Conservation (phyloP, 2,113 vertebrate species). For the Ariopsis seemanni region DNA sequence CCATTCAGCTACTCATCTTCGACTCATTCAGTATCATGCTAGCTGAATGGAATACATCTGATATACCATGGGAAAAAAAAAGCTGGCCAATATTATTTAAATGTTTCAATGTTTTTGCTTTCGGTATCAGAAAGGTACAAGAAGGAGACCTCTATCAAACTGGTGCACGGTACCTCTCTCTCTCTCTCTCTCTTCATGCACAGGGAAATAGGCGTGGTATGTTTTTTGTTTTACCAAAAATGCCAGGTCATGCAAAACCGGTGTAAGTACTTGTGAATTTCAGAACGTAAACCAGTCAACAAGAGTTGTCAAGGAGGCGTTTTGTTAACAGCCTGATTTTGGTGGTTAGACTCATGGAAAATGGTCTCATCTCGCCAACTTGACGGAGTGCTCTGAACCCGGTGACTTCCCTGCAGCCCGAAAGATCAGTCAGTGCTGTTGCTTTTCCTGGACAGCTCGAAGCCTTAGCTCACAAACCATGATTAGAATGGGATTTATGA, state of each 20-base stretch:
- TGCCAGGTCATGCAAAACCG: too few species aligned
- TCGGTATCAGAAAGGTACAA: background rate
- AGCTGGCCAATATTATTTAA: too few species aligned
- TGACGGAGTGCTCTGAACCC: constrained; percentile 16
- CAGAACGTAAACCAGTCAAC: background rate
- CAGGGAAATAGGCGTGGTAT: background rate
- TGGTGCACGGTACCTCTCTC: background rate
- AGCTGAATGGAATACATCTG: too few species aligned
- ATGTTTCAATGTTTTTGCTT: background rate
- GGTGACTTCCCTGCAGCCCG: background rate
- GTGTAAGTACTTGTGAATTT: background rate
- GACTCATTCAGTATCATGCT: too few species aligned
- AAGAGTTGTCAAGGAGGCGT: background rate
- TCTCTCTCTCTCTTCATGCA: background rate
- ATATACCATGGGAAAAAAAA: too few species aligned
- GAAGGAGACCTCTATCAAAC: background rate
- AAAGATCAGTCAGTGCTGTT: background rate
- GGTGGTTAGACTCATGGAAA: too few species aligned
- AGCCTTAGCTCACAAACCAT: constrained; percentile 19
- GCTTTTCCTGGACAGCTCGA: constrained; percentile 21
- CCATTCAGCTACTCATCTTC: too few species aligned
- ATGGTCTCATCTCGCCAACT: background rate
- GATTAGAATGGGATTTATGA: constrained; percentile 38
- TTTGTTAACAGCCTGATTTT: background rate
- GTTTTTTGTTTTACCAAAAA: background rate